Base-by-base conservation (phyloP, 2,888 invertebrate genomes). In the Eumacrocentrus americanus region DNA sequence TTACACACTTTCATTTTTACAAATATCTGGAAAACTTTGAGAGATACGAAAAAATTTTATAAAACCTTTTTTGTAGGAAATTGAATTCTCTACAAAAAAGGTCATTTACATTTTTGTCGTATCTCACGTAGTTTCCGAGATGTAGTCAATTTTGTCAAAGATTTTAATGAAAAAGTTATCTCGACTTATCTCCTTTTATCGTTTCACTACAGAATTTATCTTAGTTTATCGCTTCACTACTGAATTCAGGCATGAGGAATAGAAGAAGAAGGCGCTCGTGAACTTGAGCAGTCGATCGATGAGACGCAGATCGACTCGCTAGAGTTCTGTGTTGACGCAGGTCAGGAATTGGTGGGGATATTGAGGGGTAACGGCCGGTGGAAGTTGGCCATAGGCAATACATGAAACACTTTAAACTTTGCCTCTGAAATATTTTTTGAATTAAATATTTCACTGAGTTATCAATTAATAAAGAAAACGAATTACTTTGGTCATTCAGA, bases 231-330 rank as follows among this genome's bases (percentile, higher is more conserved):
- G 20, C 14, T 22, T 22, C 5, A 29, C 44, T 20, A 44, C 22
- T 18, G 7, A 20, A 44, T 20, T 6, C 18, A 16, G 12, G 18
- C n/a, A n/a, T 11, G 22, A n/a, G 20, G n/a, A 18, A 16, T 44
- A 20, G n/a, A 44, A 20, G 22, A 16, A 14, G n/a, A 16, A 40
- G 37, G 23, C 35, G 57, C 29, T 54, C 60, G 50, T 52, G 63
- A 55, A 56, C 54, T 61, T 60, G 60, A 58, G 47, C 48, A 46
- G 23, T 23, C 29, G 46, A 64, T 64, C 59, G 50, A 64, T 64
- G 50, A n/a, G 20, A 46, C 29, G 29, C 48, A 58, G 55, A 61
- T 60, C 20, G 48, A 9, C 22, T 11, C 20, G 35, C 12, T 35
- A 16, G 50, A 38, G 34, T 22, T 38, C 9, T 11, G 14, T 7